Evolutionary conservation across 2,113 vertebrate genomes (phyloP).

Genomic region (Pseudolaguvia tuberculata): DNA sequence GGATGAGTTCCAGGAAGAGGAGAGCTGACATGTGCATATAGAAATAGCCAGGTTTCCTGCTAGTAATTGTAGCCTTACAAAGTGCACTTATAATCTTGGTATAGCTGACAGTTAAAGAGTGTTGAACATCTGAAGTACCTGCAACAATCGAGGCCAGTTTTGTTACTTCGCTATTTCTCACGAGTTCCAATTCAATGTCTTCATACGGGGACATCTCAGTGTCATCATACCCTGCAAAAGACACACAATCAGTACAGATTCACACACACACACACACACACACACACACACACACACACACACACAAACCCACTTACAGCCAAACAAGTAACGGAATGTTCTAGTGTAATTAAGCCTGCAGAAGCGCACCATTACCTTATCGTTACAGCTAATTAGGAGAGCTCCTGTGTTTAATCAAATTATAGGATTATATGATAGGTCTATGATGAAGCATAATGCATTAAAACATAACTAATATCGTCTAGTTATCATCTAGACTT

Average conservation of each 20-base stretch:
- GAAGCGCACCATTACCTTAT: slow-evolving; percentile 34
- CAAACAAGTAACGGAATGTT: slow-evolving; percentile 28
- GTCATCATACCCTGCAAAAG: slow-evolving; percentile 68
- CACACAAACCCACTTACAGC: background rate
- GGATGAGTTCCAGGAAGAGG: background rate
- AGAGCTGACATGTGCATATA: background rate
- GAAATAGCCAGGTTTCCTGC: slow-evolving; percentile 6
- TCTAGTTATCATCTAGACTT: slow-evolving; percentile 15
- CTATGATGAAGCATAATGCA: slow-evolving; percentile 28
- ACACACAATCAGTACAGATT: slow-evolving; percentile 28
- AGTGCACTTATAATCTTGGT: slow-evolving; percentile 5
- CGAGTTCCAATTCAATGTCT: slow-evolving; percentile 68
- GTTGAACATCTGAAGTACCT: slow-evolving; percentile 58
- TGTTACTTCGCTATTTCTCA: slow-evolving; percentile 69
- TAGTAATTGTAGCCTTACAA: slow-evolving; percentile 12
- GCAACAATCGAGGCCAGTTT: slow-evolving; percentile 68
- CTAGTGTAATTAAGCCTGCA: slow-evolving; percentile 38
- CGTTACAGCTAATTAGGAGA: slow-evolving; percentile 40
- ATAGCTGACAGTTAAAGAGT: background rate
- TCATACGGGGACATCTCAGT: slow-evolving; percentile 76
- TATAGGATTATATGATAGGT: slow-evolving; percentile 36
- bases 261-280: background rate
- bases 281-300: background rate
- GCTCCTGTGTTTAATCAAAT: slow-evolving; percentile 34
- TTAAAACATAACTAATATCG: slow-evolving; percentile 19